phyloP scores from a whole-genome alignment of 2,113 vertebrate genomes.

The Psittacara wagleri region DNA sequence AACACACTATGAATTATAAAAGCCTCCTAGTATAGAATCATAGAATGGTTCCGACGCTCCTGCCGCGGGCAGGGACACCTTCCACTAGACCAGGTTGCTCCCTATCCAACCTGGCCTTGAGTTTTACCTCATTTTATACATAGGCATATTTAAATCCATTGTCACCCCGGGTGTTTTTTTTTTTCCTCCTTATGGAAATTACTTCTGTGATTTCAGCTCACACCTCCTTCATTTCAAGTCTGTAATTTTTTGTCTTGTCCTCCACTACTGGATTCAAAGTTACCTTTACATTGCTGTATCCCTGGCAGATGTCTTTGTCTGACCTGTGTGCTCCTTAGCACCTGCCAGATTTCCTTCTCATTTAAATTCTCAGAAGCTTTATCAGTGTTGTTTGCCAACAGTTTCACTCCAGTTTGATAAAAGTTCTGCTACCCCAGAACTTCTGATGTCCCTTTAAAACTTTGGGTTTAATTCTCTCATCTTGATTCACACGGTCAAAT shows the following conservation, averaged over 20 bases:
- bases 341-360: slow-evolving; percentile 3
- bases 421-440: not conserved
- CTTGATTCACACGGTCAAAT: not conserved
- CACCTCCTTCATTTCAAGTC: not conserved
- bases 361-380: not conserved
- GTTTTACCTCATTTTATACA: not conserved
- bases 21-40: not conserved
- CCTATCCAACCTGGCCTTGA: not conserved
- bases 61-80: not conserved
- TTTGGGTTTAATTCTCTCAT: not conserved
- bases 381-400: not conserved
- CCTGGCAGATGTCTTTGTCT: slow-evolving; percentile 29
- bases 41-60: not conserved
- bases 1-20: not conserved
- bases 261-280: not conserved
- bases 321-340: slow-evolving; percentile 6
- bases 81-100: not conserved
- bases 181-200: not conserved
- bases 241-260: not conserved
- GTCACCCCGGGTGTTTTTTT: not conserved
- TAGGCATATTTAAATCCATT: not conserved
- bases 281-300: not conserved
- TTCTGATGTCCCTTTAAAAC: not conserved
- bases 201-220: not conserved
- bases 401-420: not conserved